These are phyloP conservation scores for Merodon equestris DNA, from an alignment of 2,888 invertebrate genomes.

Conservation along the genomic window DNA sequence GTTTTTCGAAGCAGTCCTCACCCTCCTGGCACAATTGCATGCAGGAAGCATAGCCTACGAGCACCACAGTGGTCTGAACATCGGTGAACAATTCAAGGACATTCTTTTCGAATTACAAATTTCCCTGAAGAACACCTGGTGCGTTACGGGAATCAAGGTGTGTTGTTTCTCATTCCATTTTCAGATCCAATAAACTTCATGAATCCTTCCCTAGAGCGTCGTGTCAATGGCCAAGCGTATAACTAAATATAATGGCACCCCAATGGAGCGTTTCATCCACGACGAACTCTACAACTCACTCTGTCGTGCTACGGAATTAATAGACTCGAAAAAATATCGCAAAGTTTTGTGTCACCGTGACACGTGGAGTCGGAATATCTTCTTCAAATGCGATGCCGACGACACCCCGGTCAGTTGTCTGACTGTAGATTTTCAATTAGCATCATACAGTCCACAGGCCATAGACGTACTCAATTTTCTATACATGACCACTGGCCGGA, in stretches of 20 bases:
- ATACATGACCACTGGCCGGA: constrained; percentile 77
- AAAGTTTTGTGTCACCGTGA: constrained; percentile 79
- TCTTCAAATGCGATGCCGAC: constrained; percentile 72
- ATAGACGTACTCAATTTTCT: constrained; percentile 80
- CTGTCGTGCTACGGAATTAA: constrained; percentile 70
- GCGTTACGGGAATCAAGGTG: constrained; percentile 72
- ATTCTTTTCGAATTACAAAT: constrained; percentile 71
- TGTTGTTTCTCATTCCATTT: not conserved
- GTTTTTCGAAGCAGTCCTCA: constrained; percentile 71
- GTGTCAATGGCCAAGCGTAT: constrained; percentile 73
- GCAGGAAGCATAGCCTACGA: constrained; percentile 75
- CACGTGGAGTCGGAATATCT: constrained; percentile 77
- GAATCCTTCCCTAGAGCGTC: constrained; percentile 69
- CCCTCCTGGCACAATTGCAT: constrained; percentile 72
- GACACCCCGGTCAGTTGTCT: constrained; percentile 78
- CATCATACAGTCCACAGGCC: constrained; percentile 81
- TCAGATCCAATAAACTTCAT: not conserved
- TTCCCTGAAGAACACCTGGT: constrained; percentile 72
- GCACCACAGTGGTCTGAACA: constrained; percentile 70
- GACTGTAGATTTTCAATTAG: constrained; percentile 81
- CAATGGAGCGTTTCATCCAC: constrained; percentile 71
- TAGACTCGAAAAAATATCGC: constrained; percentile 73
- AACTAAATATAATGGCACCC: constrained; percentile 71
- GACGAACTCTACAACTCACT: constrained; percentile 71
- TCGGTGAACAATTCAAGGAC: constrained; percentile 70